A percentile compares a stretch with the other conserved stretches of the same genome.
phyloP scores from a whole-genome alignment of 2,888 invertebrate species.

The Cantharis flavilabris region DNA sequence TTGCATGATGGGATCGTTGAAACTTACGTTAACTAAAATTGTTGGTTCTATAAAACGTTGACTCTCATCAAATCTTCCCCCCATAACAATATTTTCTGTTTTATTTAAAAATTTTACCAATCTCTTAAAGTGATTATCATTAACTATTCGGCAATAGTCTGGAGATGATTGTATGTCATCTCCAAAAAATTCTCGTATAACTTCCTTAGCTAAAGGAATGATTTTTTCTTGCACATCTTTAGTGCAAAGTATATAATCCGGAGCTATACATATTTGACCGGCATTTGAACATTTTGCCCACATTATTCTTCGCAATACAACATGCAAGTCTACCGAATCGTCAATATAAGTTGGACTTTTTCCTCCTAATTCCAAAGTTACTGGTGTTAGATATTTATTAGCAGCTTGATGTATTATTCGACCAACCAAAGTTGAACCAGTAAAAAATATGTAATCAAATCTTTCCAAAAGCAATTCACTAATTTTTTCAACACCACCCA shows the following conservation, averaged over 20 bases:
- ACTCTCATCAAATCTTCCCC: constrained; percentile 75
- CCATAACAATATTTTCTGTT: constrained; percentile 76
- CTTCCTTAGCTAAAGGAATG: constrained; percentile 56
- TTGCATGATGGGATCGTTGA: constrained; percentile 78
- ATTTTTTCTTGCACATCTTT: constrained; percentile 73
- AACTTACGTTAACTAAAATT: constrained; percentile 74
- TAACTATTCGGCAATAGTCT: constrained; percentile 82
- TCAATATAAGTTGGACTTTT: constrained; percentile 92
- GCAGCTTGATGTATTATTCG: constrained; percentile 88
- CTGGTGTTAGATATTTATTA: constrained; percentile 88
- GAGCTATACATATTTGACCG: constrained; percentile 96
- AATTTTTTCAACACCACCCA: constrained; percentile 85
- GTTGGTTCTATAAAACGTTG: constrained; percentile 88
- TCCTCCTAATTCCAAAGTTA: constrained; percentile 85
- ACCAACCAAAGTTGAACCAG: constrained; percentile 86
- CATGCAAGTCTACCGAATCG: constrained; percentile 74
- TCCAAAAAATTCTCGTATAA: constrained; percentile 84
- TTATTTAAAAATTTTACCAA: constrained; percentile 66
- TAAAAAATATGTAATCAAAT: constrained; percentile 97
- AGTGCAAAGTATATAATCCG: constrained; percentile 90
- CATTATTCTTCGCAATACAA: constrained; percentile 79
- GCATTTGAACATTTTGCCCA: constrained; percentile 95
- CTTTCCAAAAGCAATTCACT: constrained; percentile 81
- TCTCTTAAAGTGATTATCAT: constrained; percentile 81
- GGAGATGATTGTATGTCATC: constrained; percentile 77